Evolutionary conservation across 2,888 invertebrate species (phyloP), one percentile per base, ranked within the genome.

Genomic region (Mesochorus sp.): DNA sequence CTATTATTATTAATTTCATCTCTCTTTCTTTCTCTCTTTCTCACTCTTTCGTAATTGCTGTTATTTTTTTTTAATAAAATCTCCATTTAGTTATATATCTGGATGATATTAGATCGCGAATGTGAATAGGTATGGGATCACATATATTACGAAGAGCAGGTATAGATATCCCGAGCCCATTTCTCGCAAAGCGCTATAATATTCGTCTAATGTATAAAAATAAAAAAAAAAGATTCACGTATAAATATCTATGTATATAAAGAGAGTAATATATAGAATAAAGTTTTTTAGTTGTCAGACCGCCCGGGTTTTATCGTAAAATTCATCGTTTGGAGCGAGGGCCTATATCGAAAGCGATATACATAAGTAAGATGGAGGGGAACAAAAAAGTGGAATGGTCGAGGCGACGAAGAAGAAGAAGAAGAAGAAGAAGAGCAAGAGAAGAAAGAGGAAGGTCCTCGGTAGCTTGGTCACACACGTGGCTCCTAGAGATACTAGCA

Each of bases 401-500:
- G 47, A 62, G 26, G 37, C 17, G 39, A 72, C 6, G 57, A 73
- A 51, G 24, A 51, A 24, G 51, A 51, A 37, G n/a, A 17, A 12
- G 37, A 31, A 19, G 14, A 10, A 17, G 59, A 26, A 24, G 28
- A 12, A 10, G 59, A 24, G 39, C 12, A 14, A 14, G 12, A 34
- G 49, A 37, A 37, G 42, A 14, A 17, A 24, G 44, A 26, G 37
- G n/a, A 62, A 31, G 39, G 34, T 67, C 26, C 44, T 66, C 71
- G 66, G 73, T 44, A 74, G 62, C 61, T n/a, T 42, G 61, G 51
- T 55, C 59, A 44, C 78, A 74, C 79, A 81, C 77, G 68, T 83
- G 80, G 82, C 80, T 80, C 47, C 79, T 68, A 81, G 78, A 79
- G 73, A 78, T 78, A 82, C 84, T 84, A 82, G 84, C 81, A 82